Conservation (phyloP, 2,797 vertebrate species). For the Pipistrellus pygmaeus region DNA sequence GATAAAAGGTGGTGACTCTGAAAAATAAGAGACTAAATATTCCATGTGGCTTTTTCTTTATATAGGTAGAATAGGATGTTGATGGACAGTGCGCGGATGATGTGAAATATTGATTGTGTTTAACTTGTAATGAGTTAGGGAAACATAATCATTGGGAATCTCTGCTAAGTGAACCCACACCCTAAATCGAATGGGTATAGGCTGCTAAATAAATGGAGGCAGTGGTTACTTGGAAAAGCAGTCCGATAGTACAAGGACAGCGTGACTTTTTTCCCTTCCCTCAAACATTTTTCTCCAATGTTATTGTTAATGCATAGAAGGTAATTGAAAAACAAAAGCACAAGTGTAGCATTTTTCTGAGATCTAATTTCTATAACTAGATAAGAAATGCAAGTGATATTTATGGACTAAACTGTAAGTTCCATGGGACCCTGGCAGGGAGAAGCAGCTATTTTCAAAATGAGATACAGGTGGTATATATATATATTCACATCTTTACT, state of each 20-base stretch:
- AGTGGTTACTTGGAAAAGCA: neutral
- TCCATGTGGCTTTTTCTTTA: constrained; percentile 21
- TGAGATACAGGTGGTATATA: neutral
- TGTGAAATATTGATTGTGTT: neutral
- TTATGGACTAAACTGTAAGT: neutral
- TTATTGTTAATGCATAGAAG: neutral
- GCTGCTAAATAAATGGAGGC: neutral
- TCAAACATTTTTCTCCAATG: neutral
- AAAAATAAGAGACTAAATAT: constrained; percentile 35
- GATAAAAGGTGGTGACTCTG: neutral
- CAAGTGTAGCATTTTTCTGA: neutral
- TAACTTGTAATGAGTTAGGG: neutral
- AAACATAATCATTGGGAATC: neutral
- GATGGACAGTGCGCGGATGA: neutral
- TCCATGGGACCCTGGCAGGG: neutral
- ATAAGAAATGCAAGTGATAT: neutral
- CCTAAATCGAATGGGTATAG: neutral
- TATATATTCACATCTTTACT: neutral
- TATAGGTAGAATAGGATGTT: neutral
- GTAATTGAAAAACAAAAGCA: neutral
- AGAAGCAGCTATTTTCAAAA: constrained; percentile 26
- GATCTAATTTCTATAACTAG: neutral
- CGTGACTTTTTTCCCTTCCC: neutral
- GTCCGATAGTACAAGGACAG: neutral
- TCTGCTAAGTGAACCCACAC: neutral